Conservation (phyloP, 2,888 invertebrate species). For the Melieria picta region DNA sequence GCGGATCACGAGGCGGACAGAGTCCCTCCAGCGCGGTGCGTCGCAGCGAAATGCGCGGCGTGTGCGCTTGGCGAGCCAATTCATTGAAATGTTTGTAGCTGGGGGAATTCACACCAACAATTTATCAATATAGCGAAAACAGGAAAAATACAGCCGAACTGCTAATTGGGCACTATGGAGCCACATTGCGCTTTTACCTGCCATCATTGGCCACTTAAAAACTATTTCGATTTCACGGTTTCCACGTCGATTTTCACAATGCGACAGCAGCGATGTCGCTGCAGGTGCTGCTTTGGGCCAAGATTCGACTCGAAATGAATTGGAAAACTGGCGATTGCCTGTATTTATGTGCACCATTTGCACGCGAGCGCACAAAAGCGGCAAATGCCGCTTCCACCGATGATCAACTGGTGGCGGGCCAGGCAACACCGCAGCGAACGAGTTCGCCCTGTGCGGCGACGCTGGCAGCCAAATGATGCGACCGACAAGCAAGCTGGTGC, state of each 20-base stretch:
- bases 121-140: neutral
- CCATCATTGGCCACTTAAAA: too few species aligned
- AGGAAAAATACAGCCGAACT: neutral
- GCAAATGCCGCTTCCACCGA: neutral
- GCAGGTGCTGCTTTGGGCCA: too few species aligned
- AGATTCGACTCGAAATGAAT: slow-evolving; percentile 52
- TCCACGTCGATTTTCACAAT: too few species aligned
- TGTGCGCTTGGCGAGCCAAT: slow-evolving; percentile 62
- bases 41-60: slow-evolving; percentile 61
- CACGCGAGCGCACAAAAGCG: slow-evolving; percentile 28
- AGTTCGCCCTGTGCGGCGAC: slow-evolving; percentile 2
- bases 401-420: slow-evolving; percentile 4
- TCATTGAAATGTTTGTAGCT: slow-evolving; percentile 62
- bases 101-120: slow-evolving; percentile 24
- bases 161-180: too few species aligned
- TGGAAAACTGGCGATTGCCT: slow-evolving; percentile 48
- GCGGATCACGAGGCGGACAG: slow-evolving; percentile 75
- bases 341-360: slow-evolving; percentile 59
- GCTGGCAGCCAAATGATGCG: slow-evolving; percentile 31
- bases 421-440: slow-evolving; percentile 29
- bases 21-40: slow-evolving; percentile 64
- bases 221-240: too few species aligned
- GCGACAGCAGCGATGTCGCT: too few species aligned
- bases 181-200: too few species aligned
- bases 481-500: slow-evolving; percentile 2